Evolutionary conservation across 1,140 invertebrate genomes (phyloP).

Genomic region (Drosophila hydei): DNA sequence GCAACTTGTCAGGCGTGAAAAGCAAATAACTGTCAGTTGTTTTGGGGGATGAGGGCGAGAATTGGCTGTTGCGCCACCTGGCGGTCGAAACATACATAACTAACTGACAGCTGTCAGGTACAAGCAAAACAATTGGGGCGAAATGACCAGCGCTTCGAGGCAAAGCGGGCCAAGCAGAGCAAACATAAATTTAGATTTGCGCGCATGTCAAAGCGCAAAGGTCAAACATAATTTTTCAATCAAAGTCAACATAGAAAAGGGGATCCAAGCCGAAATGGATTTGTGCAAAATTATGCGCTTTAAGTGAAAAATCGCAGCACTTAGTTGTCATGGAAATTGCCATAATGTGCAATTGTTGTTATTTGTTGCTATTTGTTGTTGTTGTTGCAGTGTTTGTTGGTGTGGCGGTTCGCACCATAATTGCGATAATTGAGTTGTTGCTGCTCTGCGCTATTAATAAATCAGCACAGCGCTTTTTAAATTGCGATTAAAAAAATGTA

Average conservation of each 20-base stretch:
- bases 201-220: constrained; percentile 38
- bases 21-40: constrained; percentile 34
- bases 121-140: constrained; percentile 28
- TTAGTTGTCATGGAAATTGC: constrained; percentile 39
- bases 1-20: constrained; percentile 4
- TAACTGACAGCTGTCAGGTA: constrained; percentile 64
- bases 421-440: constrained; percentile 38
- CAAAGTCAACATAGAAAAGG: constrained; percentile 24
- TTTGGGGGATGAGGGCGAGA: constrained; percentile 13
- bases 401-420: constrained; percentile 28
- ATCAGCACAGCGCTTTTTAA: constrained; percentile 36
- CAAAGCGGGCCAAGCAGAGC: background rate
- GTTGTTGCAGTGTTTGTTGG: background rate
- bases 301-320: constrained; percentile 71
- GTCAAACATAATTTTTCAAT: constrained; percentile 72
- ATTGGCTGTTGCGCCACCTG: constrained; percentile 42
- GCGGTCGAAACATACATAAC: constrained; percentile 15
- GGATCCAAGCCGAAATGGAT: constrained; percentile 20
- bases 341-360: constrained; percentile 1
- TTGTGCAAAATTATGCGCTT: constrained; percentile 28
- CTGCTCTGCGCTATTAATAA: constrained; percentile 33
- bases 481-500: constrained; percentile 29
- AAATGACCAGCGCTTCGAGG: background rate
- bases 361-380: background rate
- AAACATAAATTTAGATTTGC: constrained; percentile 49